Conservation (phyloP, 2,797 vertebrate genomes). For the Pampus argenteus region DNA sequence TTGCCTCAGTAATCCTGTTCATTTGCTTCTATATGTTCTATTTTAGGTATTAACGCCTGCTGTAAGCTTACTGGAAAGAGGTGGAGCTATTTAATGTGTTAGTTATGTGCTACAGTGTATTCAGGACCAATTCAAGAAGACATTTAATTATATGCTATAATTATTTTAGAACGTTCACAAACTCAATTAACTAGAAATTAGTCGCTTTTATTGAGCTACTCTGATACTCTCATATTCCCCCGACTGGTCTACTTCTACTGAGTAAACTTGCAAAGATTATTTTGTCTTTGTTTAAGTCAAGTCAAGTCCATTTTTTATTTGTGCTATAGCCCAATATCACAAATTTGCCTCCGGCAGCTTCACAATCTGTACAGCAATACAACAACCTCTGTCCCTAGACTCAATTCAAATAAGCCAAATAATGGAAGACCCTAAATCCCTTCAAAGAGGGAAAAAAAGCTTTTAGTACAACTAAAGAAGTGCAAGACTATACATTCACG, state of each 20-base stretch:
- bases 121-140: neutral
- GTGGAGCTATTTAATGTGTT: neutral
- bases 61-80: neutral
- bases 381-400: too few relatives aligned
- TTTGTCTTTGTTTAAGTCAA: conserved; percentile 2
- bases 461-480: conserved; percentile 12
- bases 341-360: too few relatives aligned
- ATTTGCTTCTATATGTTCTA: neutral
- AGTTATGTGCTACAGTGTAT: neutral
- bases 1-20: neutral
- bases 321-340: too few relatives aligned
- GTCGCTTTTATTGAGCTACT: neutral
- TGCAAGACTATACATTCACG: conserved; percentile 1
- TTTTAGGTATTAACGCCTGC: conserved; percentile 17
- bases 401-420: too few relatives aligned
- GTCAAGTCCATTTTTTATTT: too few relatives aligned
- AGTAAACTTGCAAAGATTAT: conserved; percentile 4
- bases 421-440: too few relatives aligned
- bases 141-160: neutral
- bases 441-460: neutral
- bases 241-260: neutral
- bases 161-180: neutral
- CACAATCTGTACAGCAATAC: too few relatives aligned
- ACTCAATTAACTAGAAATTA: neutral
- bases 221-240: neutral